A percentile compares a stretch with the other conserved stretches of the same genome.
Conservation (phyloP, 2,113 vertebrate species). For the Epinephelus fuscoguttatus region DNA sequence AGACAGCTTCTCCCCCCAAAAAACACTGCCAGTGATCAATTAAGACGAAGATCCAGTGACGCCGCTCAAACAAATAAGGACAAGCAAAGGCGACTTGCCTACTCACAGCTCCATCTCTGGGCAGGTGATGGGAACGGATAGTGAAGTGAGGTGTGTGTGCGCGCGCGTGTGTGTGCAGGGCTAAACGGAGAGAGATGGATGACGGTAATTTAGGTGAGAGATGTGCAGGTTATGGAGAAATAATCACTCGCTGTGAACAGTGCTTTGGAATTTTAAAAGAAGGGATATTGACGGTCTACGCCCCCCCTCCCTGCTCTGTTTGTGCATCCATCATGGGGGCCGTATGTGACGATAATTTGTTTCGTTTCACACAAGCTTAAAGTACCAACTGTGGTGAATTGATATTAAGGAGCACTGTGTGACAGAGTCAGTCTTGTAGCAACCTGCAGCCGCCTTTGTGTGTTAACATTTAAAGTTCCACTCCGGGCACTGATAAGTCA, state of each 20-base stretch:
- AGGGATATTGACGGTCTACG: constrained; percentile 42
- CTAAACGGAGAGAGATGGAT: constrained; percentile 77
- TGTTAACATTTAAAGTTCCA: background rate
- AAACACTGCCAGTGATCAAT: constrained; percentile 42
- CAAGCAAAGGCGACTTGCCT: constrained; percentile 37
- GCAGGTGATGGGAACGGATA: constrained; percentile 58
- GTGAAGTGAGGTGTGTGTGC: constrained; percentile 16
- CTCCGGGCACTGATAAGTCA: too few relatives aligned
- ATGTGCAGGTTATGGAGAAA: constrained; percentile 77
- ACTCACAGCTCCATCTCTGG: constrained; percentile 56
- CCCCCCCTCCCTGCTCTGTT: constrained; percentile 6
- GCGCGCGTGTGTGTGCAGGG: background rate
- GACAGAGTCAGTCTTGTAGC: background rate
- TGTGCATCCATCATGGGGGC: constrained; percentile 45
- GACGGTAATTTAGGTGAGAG: constrained; percentile 77
- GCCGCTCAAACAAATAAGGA: constrained; percentile 32
- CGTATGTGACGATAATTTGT: constrained; percentile 19
- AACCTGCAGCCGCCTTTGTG: constrained; percentile 1
- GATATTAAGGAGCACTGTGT: constrained; percentile 8
- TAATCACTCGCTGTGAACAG: constrained; percentile 70
- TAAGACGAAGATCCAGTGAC: constrained; percentile 27
- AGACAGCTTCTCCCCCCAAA: constrained; percentile 4
- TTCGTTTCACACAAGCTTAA: constrained; percentile 33
- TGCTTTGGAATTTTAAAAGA: constrained; percentile 67
- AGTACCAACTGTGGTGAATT: constrained; percentile 18